Percentiles rank a stretch among this genome's conserved stretches.
Conservation (phyloP, 2,113 vertebrate species). For the Amazona guildingii region DNA sequence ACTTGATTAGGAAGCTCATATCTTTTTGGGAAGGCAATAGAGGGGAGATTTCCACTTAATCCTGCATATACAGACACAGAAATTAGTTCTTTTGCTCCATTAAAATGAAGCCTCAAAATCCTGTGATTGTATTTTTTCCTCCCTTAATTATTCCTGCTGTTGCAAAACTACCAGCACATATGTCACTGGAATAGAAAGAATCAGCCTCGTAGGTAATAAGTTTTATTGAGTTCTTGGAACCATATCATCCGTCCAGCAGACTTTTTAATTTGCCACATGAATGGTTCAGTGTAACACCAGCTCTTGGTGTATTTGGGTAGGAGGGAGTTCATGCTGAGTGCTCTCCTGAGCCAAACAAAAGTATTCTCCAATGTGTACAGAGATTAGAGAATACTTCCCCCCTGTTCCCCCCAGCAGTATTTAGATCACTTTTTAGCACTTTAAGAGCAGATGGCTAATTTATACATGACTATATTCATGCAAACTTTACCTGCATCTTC, state of each 20-base stretch:
- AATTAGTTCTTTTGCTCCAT: conserved; percentile 37
- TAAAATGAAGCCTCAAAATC: not conserved
- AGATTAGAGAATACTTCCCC: not conserved
- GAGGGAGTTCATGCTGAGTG: conserved; percentile 36
- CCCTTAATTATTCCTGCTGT: conserved; percentile 36
- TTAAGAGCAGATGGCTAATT: conserved; percentile 10
- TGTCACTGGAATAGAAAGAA: conserved; percentile 42
- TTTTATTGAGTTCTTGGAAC: conserved; percentile 62
- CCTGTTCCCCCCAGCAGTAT: not conserved
- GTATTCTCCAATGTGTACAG: not conserved
- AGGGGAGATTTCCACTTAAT: conserved; percentile 5
- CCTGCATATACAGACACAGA: not conserved
- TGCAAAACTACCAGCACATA: conserved; percentile 11
- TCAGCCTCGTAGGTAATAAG: conserved; percentile 39
- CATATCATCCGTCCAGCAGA: conserved; percentile 58
- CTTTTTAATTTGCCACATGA: conserved; percentile 73
- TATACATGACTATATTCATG: not conserved
- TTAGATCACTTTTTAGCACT: conserved; percentile 13
- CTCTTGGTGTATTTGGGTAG: conserved; percentile 25
- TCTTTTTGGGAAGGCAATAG: not conserved
- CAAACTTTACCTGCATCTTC: not conserved
- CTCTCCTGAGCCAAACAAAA: conserved; percentile 34
- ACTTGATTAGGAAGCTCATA: not conserved
- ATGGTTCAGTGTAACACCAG: conserved; percentile 46
- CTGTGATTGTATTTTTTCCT: not conserved